These are phyloP conservation scores for Syngnathoides biaculeatus DNA, from an alignment of 2,113 vertebrate species.

Conservation along the genomic window DNA sequence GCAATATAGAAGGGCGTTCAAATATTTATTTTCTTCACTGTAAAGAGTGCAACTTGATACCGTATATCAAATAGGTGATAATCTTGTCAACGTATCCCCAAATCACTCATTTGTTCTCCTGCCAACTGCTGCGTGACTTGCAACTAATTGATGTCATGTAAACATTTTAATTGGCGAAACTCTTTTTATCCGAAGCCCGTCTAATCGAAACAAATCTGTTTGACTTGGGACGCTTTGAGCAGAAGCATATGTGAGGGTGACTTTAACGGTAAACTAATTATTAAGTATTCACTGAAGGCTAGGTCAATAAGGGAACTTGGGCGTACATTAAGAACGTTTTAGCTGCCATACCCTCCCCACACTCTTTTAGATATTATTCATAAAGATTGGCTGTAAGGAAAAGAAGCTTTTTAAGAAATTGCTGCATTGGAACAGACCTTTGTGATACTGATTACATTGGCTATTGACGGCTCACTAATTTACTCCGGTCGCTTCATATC, in stretches of 20 bases:
- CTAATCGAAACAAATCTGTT: constrained; percentile 13
- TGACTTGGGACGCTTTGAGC: background rate
- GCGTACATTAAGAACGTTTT: constrained; percentile 6
- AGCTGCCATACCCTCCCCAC: background rate
- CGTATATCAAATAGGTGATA: background rate
- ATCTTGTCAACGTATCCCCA: background rate
- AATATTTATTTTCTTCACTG: too few species aligned
- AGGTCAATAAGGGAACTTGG: constrained; percentile 21
- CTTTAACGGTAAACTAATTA: constrained; percentile 22
- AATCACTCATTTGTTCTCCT: background rate
- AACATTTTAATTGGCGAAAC: constrained; percentile 14
- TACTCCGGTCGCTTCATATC: constrained; percentile 43
- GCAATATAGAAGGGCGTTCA: too few species aligned
- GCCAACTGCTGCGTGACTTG: background rate
- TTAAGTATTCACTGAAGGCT: constrained; percentile 6
- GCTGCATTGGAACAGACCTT: constrained; percentile 21
- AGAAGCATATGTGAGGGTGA: background rate
- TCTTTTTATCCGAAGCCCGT: constrained; percentile 10
- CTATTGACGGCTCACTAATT: constrained; percentile 52
- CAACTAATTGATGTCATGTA: constrained; percentile 7
- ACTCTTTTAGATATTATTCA: constrained; percentile 18
- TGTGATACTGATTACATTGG: constrained; percentile 61
- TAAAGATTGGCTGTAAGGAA: constrained; percentile 21
- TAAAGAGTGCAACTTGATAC: background rate
- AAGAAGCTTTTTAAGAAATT: constrained; percentile 39